These are phyloP conservation scores for Tipula unca DNA, from an alignment of 2,888 invertebrate genomes.

Conservation along the genomic window DNA sequence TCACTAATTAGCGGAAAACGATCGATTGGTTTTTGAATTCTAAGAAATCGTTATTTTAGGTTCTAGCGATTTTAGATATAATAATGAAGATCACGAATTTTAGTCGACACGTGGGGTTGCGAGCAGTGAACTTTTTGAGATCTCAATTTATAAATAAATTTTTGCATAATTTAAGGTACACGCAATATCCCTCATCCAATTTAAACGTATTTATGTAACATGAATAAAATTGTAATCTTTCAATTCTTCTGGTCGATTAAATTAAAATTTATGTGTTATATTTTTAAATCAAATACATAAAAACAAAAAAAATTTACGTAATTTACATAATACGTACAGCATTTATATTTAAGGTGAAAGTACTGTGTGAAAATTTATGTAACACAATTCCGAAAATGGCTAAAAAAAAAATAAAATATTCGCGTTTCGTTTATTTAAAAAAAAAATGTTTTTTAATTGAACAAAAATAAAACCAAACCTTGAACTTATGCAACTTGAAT, in stretches of 20 bases:
- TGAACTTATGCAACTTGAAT: conserved; percentile 19
- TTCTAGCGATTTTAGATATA: not conserved
- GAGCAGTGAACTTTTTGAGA: not conserved
- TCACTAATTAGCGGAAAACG: too few relatives aligned
- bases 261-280: not conserved
- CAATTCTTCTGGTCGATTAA: not conserved
- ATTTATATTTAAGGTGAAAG: not conserved
- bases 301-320: not conserved
- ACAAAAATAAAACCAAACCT: conserved; percentile 10
- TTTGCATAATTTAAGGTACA: not conserved
- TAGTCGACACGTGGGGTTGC: too few relatives aligned
- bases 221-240: not conserved
- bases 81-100: too few relatives aligned
- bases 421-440: not conserved
- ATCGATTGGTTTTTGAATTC: not conserved
- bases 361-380: conserved; percentile 2
- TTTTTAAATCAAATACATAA: not conserved
- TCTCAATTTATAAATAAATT: not conserved
- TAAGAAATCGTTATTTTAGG: not conserved
- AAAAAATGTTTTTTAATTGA: not conserved
- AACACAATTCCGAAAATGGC: not conserved
- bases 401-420: not conserved
- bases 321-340: not conserved
- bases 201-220: not conserved
- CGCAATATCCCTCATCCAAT: not conserved